A percentile compares a stretch with the other conserved stretches of the same genome.
Conservation (phyloP, 53 echinoderm and acorn worm species). For the Pentamera pediparva region DNA sequence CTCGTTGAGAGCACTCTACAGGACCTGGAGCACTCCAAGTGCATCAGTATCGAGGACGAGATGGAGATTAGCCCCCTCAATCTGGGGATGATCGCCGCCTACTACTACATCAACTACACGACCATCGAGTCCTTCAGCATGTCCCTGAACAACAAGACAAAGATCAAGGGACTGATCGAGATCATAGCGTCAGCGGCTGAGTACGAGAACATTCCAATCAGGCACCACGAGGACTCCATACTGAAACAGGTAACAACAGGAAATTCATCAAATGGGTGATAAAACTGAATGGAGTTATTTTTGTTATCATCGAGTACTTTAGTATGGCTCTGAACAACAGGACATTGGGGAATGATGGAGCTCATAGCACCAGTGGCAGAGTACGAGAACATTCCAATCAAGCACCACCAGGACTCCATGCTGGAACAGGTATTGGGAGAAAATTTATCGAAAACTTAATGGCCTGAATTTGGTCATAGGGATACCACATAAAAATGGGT, state of each 20-base stretch:
- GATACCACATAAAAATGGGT: too few species aligned
- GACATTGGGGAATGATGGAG: slow-evolving; percentile 95
- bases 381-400: slow-evolving; percentile 94
- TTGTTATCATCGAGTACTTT: not conserved
- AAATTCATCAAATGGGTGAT: not conserved
- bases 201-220: slow-evolving; percentile 94
- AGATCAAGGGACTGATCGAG: slow-evolving; percentile 97
- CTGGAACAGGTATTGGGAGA: slow-evolving; percentile 68
- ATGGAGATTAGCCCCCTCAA: slow-evolving; percentile 96
- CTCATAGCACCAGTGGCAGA: slow-evolving; percentile 91
- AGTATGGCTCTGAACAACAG: slow-evolving; percentile 95
- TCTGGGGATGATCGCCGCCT: slow-evolving; percentile 98
- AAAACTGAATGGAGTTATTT: too few species aligned
- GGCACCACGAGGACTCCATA: slow-evolving; percentile 94
- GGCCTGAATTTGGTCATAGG: not conserved
- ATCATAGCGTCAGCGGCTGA: slow-evolving; percentile 93
- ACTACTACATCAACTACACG: slow-evolving; percentile 99
- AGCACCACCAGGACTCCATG: slow-evolving; percentile 93
- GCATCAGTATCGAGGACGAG: slow-evolving; percentile 98
- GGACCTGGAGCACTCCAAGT: slow-evolving; percentile 95
- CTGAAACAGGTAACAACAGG: slow-evolving; percentile 68
- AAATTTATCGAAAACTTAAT: not conserved
- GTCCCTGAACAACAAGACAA: slow-evolving; percentile 95
- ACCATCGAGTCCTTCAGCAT: slow-evolving; percentile 98
- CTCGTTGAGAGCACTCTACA: slow-evolving; percentile 95